phyloP scores from a whole-genome alignment of 2,797 vertebrate genomes.

The Channa striata region DNA sequence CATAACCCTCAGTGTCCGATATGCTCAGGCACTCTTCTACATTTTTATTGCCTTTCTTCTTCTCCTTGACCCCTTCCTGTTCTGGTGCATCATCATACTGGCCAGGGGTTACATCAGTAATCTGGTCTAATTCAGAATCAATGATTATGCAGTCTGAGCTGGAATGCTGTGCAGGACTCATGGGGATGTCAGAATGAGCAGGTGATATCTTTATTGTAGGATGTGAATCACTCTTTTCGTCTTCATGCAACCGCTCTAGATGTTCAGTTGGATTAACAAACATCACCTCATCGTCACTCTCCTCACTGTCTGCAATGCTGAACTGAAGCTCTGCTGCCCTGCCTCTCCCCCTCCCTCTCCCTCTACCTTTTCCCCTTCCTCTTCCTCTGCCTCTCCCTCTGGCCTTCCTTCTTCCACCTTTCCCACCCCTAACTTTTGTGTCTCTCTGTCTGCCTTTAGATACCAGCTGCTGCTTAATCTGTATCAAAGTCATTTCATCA shows the following conservation, averaged over 20 bases:
- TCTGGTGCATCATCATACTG: slow-evolving; percentile 73
- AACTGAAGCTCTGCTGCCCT: slow-evolving; percentile 48
- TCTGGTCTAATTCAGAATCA: slow-evolving; percentile 62
- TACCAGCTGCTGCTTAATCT: slow-evolving; percentile 82
- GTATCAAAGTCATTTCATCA: slow-evolving; percentile 85
- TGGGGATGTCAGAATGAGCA: slow-evolving; percentile 27
- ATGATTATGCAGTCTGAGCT: slow-evolving; percentile 58
- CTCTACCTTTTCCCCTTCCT: slow-evolving; percentile 71
- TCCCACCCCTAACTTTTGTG: slow-evolving; percentile 53
- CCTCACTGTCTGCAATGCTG: slow-evolving; percentile 41
- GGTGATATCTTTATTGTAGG: slow-evolving; percentile 20
- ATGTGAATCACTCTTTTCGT: slow-evolving; percentile 59
- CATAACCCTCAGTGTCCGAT: slow-evolving; percentile 83
- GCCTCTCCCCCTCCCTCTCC: slow-evolving; percentile 69
- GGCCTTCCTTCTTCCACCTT: slow-evolving; percentile 70
- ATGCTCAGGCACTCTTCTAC: slow-evolving; percentile 68
- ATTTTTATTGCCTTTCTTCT: slow-evolving; percentile 16
- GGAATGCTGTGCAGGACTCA: slow-evolving; percentile 47
- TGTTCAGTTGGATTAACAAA: slow-evolving; percentile 59
- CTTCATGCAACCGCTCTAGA: slow-evolving; percentile 54
- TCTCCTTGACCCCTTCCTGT: slow-evolving; percentile 43
- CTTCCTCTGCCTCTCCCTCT: slow-evolving; percentile 62
- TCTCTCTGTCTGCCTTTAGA: slow-evolving; percentile 32
- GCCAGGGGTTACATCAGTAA: slow-evolving; percentile 36
- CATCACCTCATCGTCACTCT: slow-evolving; percentile 56